These are phyloP conservation scores for Candoia aspera DNA, from an alignment of 2,113 vertebrate species.

Conservation along the genomic window DNA sequence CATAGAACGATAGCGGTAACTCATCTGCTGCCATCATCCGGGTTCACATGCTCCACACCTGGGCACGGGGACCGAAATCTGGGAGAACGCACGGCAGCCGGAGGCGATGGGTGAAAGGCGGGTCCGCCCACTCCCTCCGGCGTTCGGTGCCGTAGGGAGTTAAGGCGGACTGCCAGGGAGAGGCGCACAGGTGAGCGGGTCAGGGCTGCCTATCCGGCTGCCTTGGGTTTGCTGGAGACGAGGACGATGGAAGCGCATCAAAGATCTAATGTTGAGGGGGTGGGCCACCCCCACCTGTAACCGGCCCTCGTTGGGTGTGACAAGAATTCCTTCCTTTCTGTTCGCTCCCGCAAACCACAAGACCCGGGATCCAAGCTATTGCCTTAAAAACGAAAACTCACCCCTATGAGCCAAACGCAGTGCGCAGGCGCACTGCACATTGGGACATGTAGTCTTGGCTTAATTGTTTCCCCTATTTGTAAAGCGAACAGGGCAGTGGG, in stretches of 20 bases:
- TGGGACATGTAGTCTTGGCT: constrained; percentile 19
- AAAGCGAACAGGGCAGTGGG: not conserved
- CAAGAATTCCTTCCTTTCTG: not conserved
- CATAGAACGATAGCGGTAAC: not conserved
- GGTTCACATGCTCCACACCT: not conserved
- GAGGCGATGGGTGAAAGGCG: not conserved
- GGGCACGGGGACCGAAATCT: no score
- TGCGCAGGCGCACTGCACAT: constrained; percentile 6
- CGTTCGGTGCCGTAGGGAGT: not conserved
- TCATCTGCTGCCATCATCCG: not conserved
- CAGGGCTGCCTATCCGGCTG: not conserved
- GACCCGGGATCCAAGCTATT: constrained; percentile 2
- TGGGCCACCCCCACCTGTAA: not conserved
- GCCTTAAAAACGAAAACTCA: not conserved
- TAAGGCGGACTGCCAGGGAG: not conserved
- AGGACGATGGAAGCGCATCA: not conserved
- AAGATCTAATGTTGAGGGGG: not conserved
- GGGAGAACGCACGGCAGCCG: not conserved
- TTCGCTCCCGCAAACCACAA: not conserved
- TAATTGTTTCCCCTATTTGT: not conserved
- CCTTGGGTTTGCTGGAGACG: not conserved
- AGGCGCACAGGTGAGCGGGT: not conserved
- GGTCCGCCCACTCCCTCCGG: not conserved
- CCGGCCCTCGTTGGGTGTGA: not conserved
- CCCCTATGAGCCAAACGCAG: not conserved